A percentile compares a stretch with the other conserved stretches of the same genome.
phyloP scores from a whole-genome alignment of 1,140 invertebrate species.

The Hetaerina americana region DNA sequence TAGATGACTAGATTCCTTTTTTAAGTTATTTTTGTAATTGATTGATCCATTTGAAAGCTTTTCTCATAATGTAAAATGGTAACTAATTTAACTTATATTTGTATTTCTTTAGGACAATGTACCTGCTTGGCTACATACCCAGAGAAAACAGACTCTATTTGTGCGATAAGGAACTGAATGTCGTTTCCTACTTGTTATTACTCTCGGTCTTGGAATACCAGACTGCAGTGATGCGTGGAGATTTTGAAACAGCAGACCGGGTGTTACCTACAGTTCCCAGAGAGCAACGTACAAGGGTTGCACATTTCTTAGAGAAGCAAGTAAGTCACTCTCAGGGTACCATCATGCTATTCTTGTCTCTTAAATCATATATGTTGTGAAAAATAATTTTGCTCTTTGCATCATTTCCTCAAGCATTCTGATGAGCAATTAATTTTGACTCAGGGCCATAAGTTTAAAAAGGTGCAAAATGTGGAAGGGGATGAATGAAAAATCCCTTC shows the following conservation, averaged over 20 bases:
- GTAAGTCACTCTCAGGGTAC: conserved; percentile 33
- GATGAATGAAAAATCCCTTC: no score
- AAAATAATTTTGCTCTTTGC: not conserved
- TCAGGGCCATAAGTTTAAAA: not conserved
- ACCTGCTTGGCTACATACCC: conserved; percentile 92
- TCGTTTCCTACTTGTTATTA: conserved; percentile 64
- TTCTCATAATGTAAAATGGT: not conserved
- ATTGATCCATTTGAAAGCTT: not conserved
- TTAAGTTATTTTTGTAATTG: not conserved
- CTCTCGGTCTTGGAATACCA: conserved; percentile 74
- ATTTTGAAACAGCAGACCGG: conserved; percentile 92
- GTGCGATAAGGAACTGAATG: conserved; percentile 93
- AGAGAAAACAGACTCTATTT: conserved; percentile 94
- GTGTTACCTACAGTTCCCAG: conserved; percentile 90
- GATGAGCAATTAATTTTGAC: no score
- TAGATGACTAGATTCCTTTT: not conserved
- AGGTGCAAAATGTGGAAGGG: no score
- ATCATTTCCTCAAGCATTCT: no score
- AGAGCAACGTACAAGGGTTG: conserved; percentile 91
- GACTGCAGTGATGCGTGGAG: conserved; percentile 95
- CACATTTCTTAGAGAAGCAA: conserved; percentile 98
- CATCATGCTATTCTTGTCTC: not conserved
- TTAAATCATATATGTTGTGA: not conserved
- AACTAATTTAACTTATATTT: no score
- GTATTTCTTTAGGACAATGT: conserved; percentile 44